phyloP scores from a whole-genome alignment of 64 coral and sea anemone species.

The Cladopsammia gracilis region DNA sequence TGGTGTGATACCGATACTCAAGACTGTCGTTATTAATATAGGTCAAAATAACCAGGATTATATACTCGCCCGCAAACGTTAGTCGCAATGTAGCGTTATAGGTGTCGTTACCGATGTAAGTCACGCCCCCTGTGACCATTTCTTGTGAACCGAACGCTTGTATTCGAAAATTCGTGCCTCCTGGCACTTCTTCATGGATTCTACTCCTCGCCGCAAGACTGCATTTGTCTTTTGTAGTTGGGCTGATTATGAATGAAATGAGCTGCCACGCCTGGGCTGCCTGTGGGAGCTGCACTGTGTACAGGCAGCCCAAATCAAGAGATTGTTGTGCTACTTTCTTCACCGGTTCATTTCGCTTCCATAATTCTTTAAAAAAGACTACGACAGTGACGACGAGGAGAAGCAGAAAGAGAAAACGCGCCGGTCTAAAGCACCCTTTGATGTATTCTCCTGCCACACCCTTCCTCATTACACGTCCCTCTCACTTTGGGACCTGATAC shows the following conservation, averaged over 20 bases:
- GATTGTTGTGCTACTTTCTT: slow-evolving; percentile 14
- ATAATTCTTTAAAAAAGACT: slow-evolving; percentile 36
- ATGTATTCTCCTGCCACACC: slow-evolving; percentile 25
- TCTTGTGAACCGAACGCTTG: slow-evolving; percentile 91
- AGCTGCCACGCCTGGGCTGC: slow-evolving; percentile 67
- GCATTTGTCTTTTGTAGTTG: slow-evolving; percentile 27
- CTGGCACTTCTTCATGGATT: neutral
- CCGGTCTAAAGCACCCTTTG: slow-evolving; percentile 35
- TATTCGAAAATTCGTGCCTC: slow-evolving; percentile 70
- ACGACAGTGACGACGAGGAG: neutral
- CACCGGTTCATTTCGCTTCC: neutral
- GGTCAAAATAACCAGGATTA: slow-evolving; percentile 87
- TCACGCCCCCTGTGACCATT: slow-evolving; percentile 77
- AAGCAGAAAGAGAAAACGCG: slow-evolving; percentile 43
- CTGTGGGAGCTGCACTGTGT: slow-evolving; percentile 70
- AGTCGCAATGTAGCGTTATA: slow-evolving; percentile 79
- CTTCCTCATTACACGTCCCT: slow-evolving; percentile 72
- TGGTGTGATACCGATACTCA: slow-evolving; percentile 80
- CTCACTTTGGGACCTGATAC: neutral
- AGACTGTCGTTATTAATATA: slow-evolving; percentile 83
- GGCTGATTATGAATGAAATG: slow-evolving; percentile 67
- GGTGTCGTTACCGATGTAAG: slow-evolving; percentile 80
- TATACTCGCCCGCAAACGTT: slow-evolving; percentile 88
- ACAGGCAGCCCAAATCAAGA: slow-evolving; percentile 82
- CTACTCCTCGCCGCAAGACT: neutral